Evolutionary conservation across 1,140 invertebrate genomes (phyloP).

Genomic region (Ladona fulva): DNA sequence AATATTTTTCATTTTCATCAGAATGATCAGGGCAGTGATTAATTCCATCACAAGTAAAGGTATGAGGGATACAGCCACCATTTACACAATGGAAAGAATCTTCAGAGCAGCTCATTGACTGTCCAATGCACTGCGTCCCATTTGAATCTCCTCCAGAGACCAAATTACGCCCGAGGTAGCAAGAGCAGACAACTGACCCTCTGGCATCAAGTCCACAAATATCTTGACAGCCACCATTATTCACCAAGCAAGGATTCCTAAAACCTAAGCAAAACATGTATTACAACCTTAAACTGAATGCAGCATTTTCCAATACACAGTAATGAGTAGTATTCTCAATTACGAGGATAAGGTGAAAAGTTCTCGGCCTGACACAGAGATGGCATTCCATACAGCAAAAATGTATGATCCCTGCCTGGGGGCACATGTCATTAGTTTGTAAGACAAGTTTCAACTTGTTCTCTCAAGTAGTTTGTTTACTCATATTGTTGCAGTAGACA

Average conservation of each 20-base stretch:
- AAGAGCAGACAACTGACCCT: conserved; percentile 52
- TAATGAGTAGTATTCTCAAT: neutral
- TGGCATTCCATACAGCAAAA: too few species aligned
- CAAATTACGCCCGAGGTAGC: conserved; percentile 42
- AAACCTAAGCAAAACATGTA: conserved; percentile 30
- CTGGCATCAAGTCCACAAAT: conserved; percentile 48
- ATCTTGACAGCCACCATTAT: conserved; percentile 70
- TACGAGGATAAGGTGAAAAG: neutral
- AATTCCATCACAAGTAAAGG: conserved; percentile 67
- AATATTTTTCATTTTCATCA: conserved; percentile 50
- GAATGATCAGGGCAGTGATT: conserved; percentile 61
- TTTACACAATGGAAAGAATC: conserved; percentile 46
- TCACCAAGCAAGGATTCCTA: conserved; percentile 53
- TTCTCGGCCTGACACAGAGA: too few species aligned
- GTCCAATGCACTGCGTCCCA: neutral
- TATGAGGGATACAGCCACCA: conserved; percentile 61
- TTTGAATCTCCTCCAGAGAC: conserved; percentile 47
- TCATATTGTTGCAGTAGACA: too few species aligned
- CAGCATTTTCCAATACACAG: neutral
- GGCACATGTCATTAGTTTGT: too few species aligned
- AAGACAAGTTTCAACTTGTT: too few species aligned
- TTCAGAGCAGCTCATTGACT: conserved; percentile 33
- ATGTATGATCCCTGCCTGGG: too few species aligned
- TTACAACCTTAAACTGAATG: neutral
- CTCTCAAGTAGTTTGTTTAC: too few species aligned